phyloP scores from a whole-genome alignment of 2,888 invertebrate species.

The Acrocera orbiculus region DNA sequence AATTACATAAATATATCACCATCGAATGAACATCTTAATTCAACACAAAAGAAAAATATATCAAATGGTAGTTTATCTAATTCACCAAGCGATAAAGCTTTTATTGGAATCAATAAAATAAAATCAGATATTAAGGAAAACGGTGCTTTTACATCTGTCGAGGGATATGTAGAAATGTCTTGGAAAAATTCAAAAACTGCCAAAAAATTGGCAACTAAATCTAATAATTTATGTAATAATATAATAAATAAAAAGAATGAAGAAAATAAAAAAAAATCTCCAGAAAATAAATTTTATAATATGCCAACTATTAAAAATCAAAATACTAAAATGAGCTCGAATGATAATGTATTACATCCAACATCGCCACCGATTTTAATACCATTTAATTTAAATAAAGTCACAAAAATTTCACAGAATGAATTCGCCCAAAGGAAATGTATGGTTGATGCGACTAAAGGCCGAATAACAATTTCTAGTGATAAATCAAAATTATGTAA shows the following conservation, averaged over 20 bases:
- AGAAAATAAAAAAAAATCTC: too few relatives aligned
- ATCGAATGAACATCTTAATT: conserved; percentile 10
- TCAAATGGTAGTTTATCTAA: too few relatives aligned
- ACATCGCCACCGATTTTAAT: conserved; percentile 43
- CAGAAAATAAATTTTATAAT: too few relatives aligned
- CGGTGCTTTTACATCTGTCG: too few relatives aligned
- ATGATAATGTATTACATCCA: conserved; percentile 35
- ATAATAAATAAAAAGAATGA: too few relatives aligned
- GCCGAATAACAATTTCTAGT: conserved; percentile 20
- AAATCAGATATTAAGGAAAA: too few relatives aligned
- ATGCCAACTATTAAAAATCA: too few relatives aligned
- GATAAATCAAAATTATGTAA: conserved; percentile 11
- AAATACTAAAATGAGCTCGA: too few relatives aligned
- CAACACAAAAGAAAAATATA: too few relatives aligned
- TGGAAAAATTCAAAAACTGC: conserved; percentile 25
- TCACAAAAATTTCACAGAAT: conserved; percentile 31
- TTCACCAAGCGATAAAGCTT: too few relatives aligned
- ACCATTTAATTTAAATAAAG: conserved; percentile 49
- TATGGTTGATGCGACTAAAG: conserved; percentile 24
- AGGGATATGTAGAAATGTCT: conserved; percentile 51
- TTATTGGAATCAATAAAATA: too few relatives aligned
- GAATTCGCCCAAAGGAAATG: conserved; percentile 20
- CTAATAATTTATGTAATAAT: too few relatives aligned
- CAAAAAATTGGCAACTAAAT: not conserved
- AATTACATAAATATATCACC: conserved; percentile 14